Evolutionary conservation across 2,888 invertebrate species (phyloP).

Genomic region (Perithous albicinctus): DNA sequence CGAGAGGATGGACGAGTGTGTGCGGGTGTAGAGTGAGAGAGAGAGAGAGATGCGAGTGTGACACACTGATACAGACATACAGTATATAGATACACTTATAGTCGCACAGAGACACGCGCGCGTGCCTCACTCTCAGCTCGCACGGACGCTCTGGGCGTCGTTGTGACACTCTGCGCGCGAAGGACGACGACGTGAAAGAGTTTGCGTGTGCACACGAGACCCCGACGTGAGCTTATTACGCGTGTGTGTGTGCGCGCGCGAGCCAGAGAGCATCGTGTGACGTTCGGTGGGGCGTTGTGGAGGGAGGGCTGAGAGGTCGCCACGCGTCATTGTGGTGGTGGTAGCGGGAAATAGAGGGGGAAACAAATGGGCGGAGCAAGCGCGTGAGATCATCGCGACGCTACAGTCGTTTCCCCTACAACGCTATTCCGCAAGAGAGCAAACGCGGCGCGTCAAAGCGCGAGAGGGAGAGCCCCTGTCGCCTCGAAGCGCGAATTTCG

Average conservation of each 20-base stretch:
- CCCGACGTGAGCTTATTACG: not conserved
- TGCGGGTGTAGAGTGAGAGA: slow-evolving; percentile 21
- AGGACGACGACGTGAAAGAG: slow-evolving; percentile 76
- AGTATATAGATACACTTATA: slow-evolving; percentile 59
- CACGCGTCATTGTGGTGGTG: slow-evolving; percentile 82
- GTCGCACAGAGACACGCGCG: slow-evolving; percentile 65
- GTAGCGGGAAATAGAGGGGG: slow-evolving; percentile 85
- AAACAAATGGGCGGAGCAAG: slow-evolving; percentile 85
- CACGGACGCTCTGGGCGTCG: slow-evolving; percentile 80
- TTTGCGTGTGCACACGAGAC: slow-evolving; percentile 53
- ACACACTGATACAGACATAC: slow-evolving; percentile 40
- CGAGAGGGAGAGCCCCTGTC: slow-evolving; percentile 70
- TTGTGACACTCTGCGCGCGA: slow-evolving; percentile 82
- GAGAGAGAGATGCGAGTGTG: slow-evolving; percentile 10
- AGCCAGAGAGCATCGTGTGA: slow-evolving; percentile 24
- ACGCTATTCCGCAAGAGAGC: slow-evolving; percentile 77
- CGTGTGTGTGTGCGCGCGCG: slow-evolving; percentile 19
- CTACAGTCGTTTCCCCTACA: slow-evolving; percentile 79
- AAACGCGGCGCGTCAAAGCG: slow-evolving; percentile 79
- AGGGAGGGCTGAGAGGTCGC: slow-evolving; percentile 73
- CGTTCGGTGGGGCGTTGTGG: slow-evolving; percentile 46
- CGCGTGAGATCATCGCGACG: slow-evolving; percentile 85
- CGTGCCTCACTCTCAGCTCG: slow-evolving; percentile 70
- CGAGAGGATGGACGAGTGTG: slow-evolving; percentile 29
- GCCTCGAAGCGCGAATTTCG: slow-evolving; percentile 71